Conservation (phyloP, 2,113 vertebrate genomes). For the Oenanthe melanoleuca region DNA sequence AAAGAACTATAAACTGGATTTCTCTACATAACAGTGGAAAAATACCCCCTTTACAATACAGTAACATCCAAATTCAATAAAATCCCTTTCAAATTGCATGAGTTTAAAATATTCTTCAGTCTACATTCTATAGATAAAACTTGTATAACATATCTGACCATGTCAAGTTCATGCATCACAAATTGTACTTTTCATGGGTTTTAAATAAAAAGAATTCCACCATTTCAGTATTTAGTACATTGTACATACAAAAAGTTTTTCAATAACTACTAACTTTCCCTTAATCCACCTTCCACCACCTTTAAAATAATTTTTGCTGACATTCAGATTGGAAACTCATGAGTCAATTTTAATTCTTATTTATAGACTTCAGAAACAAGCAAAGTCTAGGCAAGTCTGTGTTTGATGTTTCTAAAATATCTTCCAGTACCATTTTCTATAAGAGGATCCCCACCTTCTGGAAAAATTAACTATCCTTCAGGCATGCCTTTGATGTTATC, state of each 20-base stretch:
- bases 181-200: not conserved
- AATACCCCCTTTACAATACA: not conserved
- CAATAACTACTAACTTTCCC: not conserved
- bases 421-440: slow-evolving; percentile 65
- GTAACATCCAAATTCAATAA: not conserved
- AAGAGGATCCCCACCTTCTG: slow-evolving; percentile 65
- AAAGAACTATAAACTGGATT: not conserved
- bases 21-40: not conserved
- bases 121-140: not conserved
- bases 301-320: slow-evolving; percentile 62
- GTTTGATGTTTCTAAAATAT: slow-evolving; percentile 79
- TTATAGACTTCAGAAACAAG: slow-evolving; percentile 75
- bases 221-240: not conserved
- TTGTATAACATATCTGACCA: not conserved
- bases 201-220: not conserved
- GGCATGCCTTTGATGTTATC: slow-evolving; percentile 78
- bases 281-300: slow-evolving; percentile 32
- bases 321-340: slow-evolving; percentile 71
- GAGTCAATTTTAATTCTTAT: slow-evolving; percentile 79
- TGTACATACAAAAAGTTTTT: not conserved
- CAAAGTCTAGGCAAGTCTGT: slow-evolving; percentile 73
- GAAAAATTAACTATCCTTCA: slow-evolving; percentile 72
- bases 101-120: not conserved
- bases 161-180: not conserved
- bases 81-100: not conserved